Conservation (phyloP, 2,888 invertebrate genomes). For the Muschampia plurimacula region DNA sequence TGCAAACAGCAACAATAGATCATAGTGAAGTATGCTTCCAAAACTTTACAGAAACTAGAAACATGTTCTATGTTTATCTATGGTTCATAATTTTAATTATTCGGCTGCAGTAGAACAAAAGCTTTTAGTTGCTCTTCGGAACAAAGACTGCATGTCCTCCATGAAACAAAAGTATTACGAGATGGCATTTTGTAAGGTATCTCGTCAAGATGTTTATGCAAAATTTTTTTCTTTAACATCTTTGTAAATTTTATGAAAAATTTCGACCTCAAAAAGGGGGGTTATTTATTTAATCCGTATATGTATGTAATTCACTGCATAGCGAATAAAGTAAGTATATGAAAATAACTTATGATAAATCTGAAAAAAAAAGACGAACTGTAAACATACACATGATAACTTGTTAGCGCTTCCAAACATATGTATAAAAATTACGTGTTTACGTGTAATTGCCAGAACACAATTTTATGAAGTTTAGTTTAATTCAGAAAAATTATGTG, state of each 20-base stretch:
- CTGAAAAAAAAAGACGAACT: too few species aligned
- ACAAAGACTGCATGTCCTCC: slow-evolving; percentile 34
- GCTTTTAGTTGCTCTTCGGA: slow-evolving; percentile 14
- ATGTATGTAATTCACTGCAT: too few species aligned
- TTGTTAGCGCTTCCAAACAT: too few species aligned
- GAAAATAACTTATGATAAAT: too few species aligned
- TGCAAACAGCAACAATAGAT: neutral
- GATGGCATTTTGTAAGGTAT: slow-evolving; percentile 25
- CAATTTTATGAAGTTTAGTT: too few species aligned
- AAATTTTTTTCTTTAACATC: neutral
- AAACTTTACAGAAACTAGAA: neutral
- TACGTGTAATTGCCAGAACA: too few species aligned
- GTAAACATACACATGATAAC: too few species aligned
- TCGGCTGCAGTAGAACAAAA: slow-evolving; percentile 16
- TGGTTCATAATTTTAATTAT: slow-evolving; percentile 13
- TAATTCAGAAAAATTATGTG: too few species aligned
- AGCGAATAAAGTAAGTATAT: too few species aligned
- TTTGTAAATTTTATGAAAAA: neutral
- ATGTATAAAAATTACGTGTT: too few species aligned
- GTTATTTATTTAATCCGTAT: too few species aligned
- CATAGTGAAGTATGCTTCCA: neutral
- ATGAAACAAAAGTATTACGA: slow-evolving; percentile 28
- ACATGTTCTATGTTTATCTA: neutral
- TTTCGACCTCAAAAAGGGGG: neutral
- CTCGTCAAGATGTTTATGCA: neutral